Conservation (phyloP, 2,113 vertebrate genomes). For the Suricata suricatta region DNA sequence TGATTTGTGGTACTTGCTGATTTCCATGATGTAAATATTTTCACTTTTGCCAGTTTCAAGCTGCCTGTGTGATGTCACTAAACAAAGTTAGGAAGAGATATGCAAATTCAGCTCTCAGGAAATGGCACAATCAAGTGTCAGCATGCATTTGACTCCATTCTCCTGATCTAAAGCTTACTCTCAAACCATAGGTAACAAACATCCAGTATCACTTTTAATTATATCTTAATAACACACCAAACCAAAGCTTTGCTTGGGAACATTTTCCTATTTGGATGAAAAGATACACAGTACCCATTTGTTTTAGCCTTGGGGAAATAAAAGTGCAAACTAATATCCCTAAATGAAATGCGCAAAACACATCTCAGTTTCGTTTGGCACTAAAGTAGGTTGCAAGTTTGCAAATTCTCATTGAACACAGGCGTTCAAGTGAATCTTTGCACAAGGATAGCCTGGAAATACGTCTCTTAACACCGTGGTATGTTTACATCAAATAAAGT, state of each 20-base stretch:
- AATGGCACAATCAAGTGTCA: neutral
- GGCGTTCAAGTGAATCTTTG: slow-evolving; percentile 11
- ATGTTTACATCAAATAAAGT: slow-evolving; percentile 13
- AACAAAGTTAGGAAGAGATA: neutral
- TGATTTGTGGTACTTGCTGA: neutral
- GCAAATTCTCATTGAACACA: slow-evolving; percentile 56
- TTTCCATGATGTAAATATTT: neutral
- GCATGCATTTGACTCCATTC: neutral
- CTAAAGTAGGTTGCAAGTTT: slow-evolving; percentile 67
- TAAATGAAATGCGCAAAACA: slow-evolving; percentile 61
- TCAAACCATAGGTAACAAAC: neutral
- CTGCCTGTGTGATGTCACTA: neutral
- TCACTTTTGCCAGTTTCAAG: neutral
- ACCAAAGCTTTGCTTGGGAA: slow-evolving; percentile 30
- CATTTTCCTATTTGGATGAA: slow-evolving; percentile 59
- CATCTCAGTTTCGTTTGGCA: slow-evolving; percentile 38
- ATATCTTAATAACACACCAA: slow-evolving; percentile 59
- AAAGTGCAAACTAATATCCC: slow-evolving; percentile 66
- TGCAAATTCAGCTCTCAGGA: neutral
- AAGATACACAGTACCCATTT: slow-evolving; percentile 64
- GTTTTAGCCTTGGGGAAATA: slow-evolving; percentile 69
- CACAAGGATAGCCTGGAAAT: neutral
- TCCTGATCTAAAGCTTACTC: neutral
- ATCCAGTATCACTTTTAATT: slow-evolving; percentile 14
- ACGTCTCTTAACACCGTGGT: slow-evolving; percentile 29